Evolutionary conservation across 2,797 vertebrate species (phyloP).

Genomic region (Pseudochaenichthys georgianus): DNA sequence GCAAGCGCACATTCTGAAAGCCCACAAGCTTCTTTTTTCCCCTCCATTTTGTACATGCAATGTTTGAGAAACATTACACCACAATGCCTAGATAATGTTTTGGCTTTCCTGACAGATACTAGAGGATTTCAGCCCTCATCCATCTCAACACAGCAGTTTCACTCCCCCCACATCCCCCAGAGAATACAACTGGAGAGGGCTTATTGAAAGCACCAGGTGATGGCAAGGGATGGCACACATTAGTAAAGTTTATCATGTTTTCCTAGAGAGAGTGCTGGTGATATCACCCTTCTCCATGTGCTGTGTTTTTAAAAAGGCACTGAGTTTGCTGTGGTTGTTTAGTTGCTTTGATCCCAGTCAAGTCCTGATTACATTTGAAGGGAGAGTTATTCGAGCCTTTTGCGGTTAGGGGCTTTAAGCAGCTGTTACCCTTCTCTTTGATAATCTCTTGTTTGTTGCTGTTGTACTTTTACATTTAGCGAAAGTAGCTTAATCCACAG

Average conservation of each 20-base stretch:
- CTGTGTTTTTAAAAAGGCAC: constrained; percentile 1
- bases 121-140: constrained; percentile 27
- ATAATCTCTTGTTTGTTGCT: constrained; percentile 33
- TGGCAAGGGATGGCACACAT: neutral
- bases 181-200: neutral
- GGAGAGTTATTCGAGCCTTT: constrained; percentile 37
- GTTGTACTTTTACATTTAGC: constrained; percentile 20
- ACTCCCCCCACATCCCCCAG: neutral
- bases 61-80: constrained; percentile 36
- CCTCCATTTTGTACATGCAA: constrained; percentile 15
- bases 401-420: constrained; percentile 40
- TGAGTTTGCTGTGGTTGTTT: constrained; percentile 12
- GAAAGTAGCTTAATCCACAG: neutral
- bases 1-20: constrained; percentile 25
- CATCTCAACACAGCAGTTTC: constrained; percentile 17
- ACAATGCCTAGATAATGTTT: constrained; percentile 29
- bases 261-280: neutral
- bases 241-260: constrained; percentile 1
- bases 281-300: constrained; percentile 1
- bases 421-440: constrained; percentile 27
- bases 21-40: constrained; percentile 10
- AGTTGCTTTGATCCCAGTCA: constrained; percentile 29
- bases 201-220: constrained; percentile 10
- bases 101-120: constrained; percentile 29
- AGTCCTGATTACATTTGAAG: constrained; percentile 32